Conservation (phyloP, 2,888 invertebrate genomes). For the Embidobia sp. region DNA sequence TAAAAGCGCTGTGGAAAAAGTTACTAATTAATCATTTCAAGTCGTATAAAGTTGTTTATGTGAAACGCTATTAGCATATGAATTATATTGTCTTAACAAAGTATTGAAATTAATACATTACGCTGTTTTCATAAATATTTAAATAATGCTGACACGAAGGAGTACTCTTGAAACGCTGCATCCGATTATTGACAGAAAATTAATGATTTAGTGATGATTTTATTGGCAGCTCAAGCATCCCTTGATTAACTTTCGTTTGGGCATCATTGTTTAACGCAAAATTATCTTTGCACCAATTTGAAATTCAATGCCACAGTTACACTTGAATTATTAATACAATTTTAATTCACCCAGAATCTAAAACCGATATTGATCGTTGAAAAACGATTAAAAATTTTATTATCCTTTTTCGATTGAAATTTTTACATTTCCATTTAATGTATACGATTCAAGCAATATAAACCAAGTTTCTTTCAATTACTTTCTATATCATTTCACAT, state of each 20-base stretch:
- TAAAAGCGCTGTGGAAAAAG: too few species aligned
- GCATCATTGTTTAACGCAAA: too few species aligned
- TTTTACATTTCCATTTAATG: conserved; percentile 9
- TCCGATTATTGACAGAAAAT: conserved; percentile 33
- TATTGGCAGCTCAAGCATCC: too few species aligned
- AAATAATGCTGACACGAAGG: conserved; percentile 26
- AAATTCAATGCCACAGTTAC: conserved; percentile 13
- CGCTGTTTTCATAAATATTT: conserved; percentile 14
- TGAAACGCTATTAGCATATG: too few species aligned
- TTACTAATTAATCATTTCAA: too few species aligned
- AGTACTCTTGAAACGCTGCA: conserved; percentile 13
- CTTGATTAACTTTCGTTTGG: too few species aligned
- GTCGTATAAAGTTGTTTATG: too few species aligned
- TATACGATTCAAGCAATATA: neutral
- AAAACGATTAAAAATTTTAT: conserved; percentile 35
- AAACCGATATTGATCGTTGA: conserved; percentile 40
- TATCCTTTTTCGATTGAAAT: conserved; percentile 19
- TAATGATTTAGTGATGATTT: too few species aligned
- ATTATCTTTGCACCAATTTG: too few species aligned
- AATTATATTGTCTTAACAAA: too few species aligned
- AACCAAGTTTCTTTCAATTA: neutral
- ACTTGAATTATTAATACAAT: conserved; percentile 45
- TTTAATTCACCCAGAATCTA: conserved; percentile 53
- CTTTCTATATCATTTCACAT: too few species aligned
- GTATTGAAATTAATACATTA: conserved; percentile 20